These are phyloP conservation scores for Laupala kohalensis DNA, from an alignment of 1,140 invertebrate species.

Conservation along the genomic window DNA sequence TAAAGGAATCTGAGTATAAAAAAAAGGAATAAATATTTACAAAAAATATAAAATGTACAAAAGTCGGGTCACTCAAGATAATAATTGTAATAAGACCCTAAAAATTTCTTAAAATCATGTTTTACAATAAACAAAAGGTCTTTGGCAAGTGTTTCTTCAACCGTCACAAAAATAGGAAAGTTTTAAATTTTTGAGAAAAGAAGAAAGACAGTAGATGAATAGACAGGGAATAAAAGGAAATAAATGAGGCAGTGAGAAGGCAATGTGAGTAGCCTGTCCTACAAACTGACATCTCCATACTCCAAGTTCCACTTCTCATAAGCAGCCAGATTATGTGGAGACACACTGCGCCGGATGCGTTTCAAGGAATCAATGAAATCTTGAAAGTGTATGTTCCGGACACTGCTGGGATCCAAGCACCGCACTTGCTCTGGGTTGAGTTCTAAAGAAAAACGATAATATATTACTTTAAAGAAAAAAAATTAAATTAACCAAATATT, in stretches of 20 bases:
- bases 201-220: no score
- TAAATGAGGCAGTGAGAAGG: background rate
- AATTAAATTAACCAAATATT: no score
- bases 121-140: no score
- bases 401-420: conserved; percentile 61
- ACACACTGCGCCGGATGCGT: conserved; percentile 80
- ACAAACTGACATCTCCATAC: conserved; percentile 75
- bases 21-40: background rate
- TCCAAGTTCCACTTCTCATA: conserved; percentile 91
- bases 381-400: conserved; percentile 71
- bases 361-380: conserved; percentile 86
- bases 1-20: background rate
- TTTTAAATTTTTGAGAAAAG: no score
- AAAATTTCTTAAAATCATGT: no score
- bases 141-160: no score
- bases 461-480: no score
- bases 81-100: no score
- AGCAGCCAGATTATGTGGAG: conserved; percentile 63
- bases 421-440: conserved; percentile 76
- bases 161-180: no score
- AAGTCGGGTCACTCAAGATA: no score
- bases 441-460: no score
- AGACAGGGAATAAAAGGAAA: no score
- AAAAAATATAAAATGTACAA: background rate
- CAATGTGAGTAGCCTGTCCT: background rate